A percentile compares a stretch with the other conserved stretches of the same genome.
These are phyloP conservation scores for Chromoteleia sp. DNA, from an alignment of 2,888 invertebrate species.

Conservation along the genomic window DNA sequence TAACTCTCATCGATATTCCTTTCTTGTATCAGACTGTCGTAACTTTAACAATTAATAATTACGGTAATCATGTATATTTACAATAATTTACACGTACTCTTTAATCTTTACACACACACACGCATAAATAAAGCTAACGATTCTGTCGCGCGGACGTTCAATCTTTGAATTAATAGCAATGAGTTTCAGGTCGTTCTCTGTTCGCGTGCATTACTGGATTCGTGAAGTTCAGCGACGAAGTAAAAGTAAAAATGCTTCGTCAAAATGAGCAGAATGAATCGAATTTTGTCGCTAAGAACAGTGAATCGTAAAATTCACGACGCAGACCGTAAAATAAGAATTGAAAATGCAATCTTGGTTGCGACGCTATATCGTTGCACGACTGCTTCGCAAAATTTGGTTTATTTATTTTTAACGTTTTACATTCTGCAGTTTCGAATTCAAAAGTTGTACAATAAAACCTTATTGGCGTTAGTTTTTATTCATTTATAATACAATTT, in stretches of 20 bases:
- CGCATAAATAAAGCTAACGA: slow-evolving; percentile 1
- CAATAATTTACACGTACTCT: slow-evolving; percentile 37
- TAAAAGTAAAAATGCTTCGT: background rate
- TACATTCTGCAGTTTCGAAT: no score
- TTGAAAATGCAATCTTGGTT: background rate
- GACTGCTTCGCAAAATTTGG: background rate
- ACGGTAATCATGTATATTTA: slow-evolving; percentile 21
- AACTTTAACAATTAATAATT: slow-evolving; percentile 23
- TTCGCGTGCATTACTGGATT: background rate
- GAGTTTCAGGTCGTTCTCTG: background rate
- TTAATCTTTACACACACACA: slow-evolving; percentile 3
- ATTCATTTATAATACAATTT: no score
- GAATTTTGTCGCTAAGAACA: background rate
- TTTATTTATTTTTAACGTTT: no score
- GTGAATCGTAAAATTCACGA: slow-evolving; percentile 39
- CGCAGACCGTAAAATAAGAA: slow-evolving; percentile 25
- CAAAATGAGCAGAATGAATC: background rate
- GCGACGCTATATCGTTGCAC: slow-evolving; percentile 3
- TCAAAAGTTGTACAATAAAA: no score
- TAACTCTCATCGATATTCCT: no score
- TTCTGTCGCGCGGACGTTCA: background rate
- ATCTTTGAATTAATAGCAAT: slow-evolving; percentile 22
- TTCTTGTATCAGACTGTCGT: slow-evolving; percentile 11
- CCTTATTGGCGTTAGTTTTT: no score
- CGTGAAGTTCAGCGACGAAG: background rate